phyloP scores from a whole-genome alignment of 2,797 vertebrate genomes.

The Gymnocypris eckloni region DNA sequence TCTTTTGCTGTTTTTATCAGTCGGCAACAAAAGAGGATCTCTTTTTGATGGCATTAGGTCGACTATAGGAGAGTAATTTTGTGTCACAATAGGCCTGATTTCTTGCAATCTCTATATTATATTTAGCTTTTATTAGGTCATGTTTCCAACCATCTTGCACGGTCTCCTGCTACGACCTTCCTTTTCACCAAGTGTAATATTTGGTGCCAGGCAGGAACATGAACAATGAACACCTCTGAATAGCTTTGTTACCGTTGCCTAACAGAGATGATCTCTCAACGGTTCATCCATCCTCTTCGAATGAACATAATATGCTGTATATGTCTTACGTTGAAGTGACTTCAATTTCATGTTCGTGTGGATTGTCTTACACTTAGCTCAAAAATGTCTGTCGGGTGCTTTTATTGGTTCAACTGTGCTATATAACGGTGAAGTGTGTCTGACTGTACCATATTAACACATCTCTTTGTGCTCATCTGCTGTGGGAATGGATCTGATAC shows the following conservation, averaged over 20 bases:
- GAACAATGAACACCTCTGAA: slow-evolving; percentile 20
- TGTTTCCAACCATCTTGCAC: slow-evolving; percentile 6
- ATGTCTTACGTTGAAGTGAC: slow-evolving; percentile 39
- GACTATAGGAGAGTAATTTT: neutral
- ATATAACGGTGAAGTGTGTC: slow-evolving; percentile 31
- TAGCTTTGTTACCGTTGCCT: slow-evolving; percentile 21
- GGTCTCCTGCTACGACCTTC: slow-evolving; percentile 8
- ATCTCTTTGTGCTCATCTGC: slow-evolving; percentile 9
- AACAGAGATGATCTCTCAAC: slow-evolving; percentile 18
- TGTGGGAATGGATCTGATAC: slow-evolving; percentile 27
- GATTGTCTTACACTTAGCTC: slow-evolving; percentile 30
- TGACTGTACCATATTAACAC: slow-evolving; percentile 38
- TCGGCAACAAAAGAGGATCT: slow-evolving; percentile 33
- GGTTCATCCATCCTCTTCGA: slow-evolving; percentile 19
- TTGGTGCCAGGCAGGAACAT: slow-evolving; percentile 35
- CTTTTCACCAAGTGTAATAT: slow-evolving; percentile 24
- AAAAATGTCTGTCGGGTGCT: slow-evolving; percentile 46
- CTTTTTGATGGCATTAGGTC: slow-evolving; percentile 2
- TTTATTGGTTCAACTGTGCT: slow-evolving; percentile 42
- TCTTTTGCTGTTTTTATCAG: slow-evolving; percentile 14
- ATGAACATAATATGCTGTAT: slow-evolving; percentile 41
- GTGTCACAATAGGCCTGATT: neutral
- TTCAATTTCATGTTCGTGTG: slow-evolving; percentile 23
- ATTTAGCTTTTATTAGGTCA: slow-evolving; percentile 5
- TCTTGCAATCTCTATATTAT: neutral